Evolutionary conservation across 2,113 vertebrate species (phyloP).

Genomic region (Callospermophilus lateralis): DNA sequence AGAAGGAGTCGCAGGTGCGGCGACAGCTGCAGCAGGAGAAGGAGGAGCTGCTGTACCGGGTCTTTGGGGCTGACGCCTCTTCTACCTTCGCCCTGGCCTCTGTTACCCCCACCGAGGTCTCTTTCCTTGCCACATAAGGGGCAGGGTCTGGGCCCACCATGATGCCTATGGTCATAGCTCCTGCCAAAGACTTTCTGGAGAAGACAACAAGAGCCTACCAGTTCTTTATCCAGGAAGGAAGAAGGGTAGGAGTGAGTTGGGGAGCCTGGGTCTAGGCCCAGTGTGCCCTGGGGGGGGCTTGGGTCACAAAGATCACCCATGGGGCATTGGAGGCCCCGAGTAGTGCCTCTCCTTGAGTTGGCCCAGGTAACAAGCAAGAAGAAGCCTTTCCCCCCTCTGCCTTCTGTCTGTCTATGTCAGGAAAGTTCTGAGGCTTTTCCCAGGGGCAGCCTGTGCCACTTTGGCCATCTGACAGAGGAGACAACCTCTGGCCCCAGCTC

Average conservation of each 20-base stretch:
- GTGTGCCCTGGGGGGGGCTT: background rate
- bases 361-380: background rate
- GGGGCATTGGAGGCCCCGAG: background rate
- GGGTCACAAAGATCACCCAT: background rate
- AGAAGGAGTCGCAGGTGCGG: slow-evolving; percentile 89
- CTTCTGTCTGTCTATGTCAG: background rate
- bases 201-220: background rate
- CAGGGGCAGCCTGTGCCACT: background rate
- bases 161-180: background rate
- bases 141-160: fast-evolving
- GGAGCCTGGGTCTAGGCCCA: background rate
- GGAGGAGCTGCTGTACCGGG: slow-evolving; percentile 94
- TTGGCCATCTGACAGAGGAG: background rate
- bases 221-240: background rate
- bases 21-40: slow-evolving; percentile 92
- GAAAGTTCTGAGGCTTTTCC: background rate
- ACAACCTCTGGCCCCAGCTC: background rate
- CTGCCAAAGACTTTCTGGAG: slow-evolving; percentile 25
- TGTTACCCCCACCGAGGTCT: slow-evolving; percentile 75
- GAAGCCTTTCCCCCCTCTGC: background rate
- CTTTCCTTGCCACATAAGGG: slow-evolving; percentile 86
- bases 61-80: slow-evolving; percentile 87
- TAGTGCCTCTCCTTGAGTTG: background rate
- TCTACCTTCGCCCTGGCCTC: slow-evolving; percentile 85
- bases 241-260: background rate